phyloP scores from a whole-genome alignment of 1,140 invertebrate species.

The Bombus superbus region DNA sequence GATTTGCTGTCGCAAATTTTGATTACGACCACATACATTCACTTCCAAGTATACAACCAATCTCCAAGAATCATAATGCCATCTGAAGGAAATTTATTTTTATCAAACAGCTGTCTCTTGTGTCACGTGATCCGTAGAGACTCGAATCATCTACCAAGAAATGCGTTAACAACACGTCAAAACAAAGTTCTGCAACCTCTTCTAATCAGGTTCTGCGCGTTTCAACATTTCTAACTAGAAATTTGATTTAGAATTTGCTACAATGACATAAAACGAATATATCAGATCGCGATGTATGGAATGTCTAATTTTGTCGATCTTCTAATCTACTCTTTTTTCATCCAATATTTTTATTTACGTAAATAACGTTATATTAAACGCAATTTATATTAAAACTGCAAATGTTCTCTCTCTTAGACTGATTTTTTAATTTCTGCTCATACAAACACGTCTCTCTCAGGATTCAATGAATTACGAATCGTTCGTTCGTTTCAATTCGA shows the following conservation, averaged over 20 bases:
- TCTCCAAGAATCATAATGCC: not conserved
- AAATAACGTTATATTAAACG: not conserved
- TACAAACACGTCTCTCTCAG: not conserved
- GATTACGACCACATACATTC: not conserved
- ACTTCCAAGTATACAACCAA: no score
- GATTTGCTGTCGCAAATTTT: not conserved
- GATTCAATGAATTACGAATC: not conserved
- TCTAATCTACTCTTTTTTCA: not conserved
- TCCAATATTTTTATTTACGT: not conserved
- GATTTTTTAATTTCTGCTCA: not conserved
- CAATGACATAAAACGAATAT: no score
- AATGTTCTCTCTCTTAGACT: not conserved
- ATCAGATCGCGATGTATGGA: not conserved
- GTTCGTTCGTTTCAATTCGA: no score
- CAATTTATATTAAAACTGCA: not conserved
- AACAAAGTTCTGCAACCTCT: not conserved
- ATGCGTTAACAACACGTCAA: not conserved
- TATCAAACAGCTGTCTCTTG: not conserved
- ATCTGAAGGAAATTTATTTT: not conserved
- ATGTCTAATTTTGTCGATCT: not conserved
- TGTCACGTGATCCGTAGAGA: not conserved
- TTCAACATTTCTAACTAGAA: not conserved
- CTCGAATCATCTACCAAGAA: not conserved
- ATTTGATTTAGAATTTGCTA: not conserved
- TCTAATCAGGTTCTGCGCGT: not conserved